Conservation (phyloP, 2,888 invertebrate species). For the Drosophila mercatorum region DNA sequence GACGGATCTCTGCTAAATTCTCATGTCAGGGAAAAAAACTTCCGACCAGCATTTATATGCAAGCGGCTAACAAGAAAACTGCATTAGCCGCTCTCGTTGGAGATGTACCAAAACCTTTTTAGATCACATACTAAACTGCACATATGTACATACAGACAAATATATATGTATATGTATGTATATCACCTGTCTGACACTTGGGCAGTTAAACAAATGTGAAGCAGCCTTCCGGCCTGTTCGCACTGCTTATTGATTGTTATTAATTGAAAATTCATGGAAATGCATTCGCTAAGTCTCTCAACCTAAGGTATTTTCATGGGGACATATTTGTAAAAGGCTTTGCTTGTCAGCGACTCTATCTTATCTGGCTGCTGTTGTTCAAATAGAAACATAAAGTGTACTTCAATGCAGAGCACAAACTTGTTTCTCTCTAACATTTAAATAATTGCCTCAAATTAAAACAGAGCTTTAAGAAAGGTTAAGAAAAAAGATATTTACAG, state of each 20-base stretch:
- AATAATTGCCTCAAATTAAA: neutral
- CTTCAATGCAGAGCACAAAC: neutral
- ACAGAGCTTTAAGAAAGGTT: neutral
- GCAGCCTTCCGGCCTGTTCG: conserved; percentile 28
- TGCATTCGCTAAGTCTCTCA: conserved; percentile 16
- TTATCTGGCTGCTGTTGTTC: conserved; percentile 18
- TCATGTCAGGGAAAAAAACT: conserved; percentile 25
- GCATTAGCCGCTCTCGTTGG: conserved; percentile 53
- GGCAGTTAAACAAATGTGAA: conserved; percentile 36
- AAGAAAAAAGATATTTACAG: neutral
- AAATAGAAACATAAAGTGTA: conserved; percentile 32
- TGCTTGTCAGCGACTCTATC: conserved; percentile 19
- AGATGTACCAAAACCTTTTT: conserved; percentile 32
- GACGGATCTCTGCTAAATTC: conserved; percentile 23
- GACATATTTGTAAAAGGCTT: conserved; percentile 12
- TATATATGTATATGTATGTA: neutral
- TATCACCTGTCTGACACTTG: conserved; percentile 16
- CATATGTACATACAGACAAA: neutral
- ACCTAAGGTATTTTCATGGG: neutral
- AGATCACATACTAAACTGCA: neutral
- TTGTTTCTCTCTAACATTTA: neutral
- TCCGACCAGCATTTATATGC: conserved; percentile 64
- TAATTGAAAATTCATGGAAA: conserved; percentile 37
- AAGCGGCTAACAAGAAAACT: conserved; percentile 71
- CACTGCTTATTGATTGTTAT: conserved; percentile 21